phyloP scores from a whole-genome alignment of 1,140 invertebrate genomes.

The Pseudoatta argentina region DNA sequence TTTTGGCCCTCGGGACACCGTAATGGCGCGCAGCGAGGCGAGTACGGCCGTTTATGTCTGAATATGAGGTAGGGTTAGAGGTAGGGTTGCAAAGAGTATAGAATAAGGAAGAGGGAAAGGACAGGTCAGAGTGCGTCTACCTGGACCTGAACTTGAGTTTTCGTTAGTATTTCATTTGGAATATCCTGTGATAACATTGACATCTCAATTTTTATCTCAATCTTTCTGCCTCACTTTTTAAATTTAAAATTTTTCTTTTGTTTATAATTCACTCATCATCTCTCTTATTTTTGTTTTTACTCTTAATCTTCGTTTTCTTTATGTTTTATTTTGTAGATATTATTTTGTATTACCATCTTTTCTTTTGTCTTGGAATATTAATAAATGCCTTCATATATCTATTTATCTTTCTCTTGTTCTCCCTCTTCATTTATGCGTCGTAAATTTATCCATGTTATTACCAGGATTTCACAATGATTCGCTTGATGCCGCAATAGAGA shows the following conservation, averaged over 20 bases:
- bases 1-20: constrained; percentile 77
- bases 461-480: not conserved
- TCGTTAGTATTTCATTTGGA: constrained; percentile 39
- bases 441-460: constrained; percentile 48
- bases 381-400: too few relatives aligned
- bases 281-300: too few relatives aligned
- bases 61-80: constrained; percentile 68
- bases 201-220: constrained; percentile 31
- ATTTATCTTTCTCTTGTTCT: not conserved
- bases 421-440: not conserved
- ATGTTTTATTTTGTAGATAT: too few relatives aligned
- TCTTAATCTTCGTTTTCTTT: too few relatives aligned
- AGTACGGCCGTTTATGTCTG: constrained; percentile 73
- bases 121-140: constrained; percentile 58
- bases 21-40: constrained; percentile 76
- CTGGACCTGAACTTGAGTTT: constrained; percentile 22
- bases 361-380: too few relatives aligned
- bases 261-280: too few relatives aligned
- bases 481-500: constrained; percentile 19
- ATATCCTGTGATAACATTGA: constrained; percentile 56
- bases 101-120: not conserved
- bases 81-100: constrained; percentile 34
- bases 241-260: too few relatives aligned
- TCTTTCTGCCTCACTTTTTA: not conserved
- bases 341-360: too few relatives aligned